These are phyloP conservation scores for Myotis findleyi DNA, from an alignment of 2,797 vertebrate genomes.

Conservation along the genomic window DNA sequence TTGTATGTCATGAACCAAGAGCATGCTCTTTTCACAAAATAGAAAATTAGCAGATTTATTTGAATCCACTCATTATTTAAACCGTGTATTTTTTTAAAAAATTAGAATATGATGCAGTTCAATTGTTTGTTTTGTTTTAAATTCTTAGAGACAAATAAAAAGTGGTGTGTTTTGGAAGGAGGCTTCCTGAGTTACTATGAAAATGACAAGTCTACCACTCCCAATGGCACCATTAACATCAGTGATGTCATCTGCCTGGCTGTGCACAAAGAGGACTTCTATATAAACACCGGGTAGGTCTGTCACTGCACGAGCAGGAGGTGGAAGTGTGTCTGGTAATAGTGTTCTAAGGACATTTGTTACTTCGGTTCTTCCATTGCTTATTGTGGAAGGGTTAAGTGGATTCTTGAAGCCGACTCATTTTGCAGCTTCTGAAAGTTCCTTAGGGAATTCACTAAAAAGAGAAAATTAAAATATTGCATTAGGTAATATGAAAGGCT, in stretches of 20 bases:
- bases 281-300: constrained; percentile 89
- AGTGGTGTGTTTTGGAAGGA: constrained; percentile 97
- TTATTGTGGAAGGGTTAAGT: constrained; percentile 22
- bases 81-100: not conserved
- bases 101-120: not conserved
- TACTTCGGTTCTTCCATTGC: not conserved
- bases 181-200: constrained; percentile 97
- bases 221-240: constrained; percentile 92
- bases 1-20: not conserved
- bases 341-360: not conserved
- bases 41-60: not conserved
- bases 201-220: constrained; percentile 89
- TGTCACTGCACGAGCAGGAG: not conserved
- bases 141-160: constrained; percentile 91
- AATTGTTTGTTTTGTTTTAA: constrained; percentile 69
- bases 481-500: not conserved
- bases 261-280: constrained; percentile 88
- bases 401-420: not conserved
- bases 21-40: not conserved
- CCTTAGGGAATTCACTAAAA: constrained; percentile 24
- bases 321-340: not conserved
- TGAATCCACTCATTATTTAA: not conserved
- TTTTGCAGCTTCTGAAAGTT: not conserved
- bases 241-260: constrained; percentile 92
- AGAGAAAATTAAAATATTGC: not conserved